Evolutionary conservation across 1,140 invertebrate genomes (phyloP).

Genomic region (Trichoplusia ni): DNA sequence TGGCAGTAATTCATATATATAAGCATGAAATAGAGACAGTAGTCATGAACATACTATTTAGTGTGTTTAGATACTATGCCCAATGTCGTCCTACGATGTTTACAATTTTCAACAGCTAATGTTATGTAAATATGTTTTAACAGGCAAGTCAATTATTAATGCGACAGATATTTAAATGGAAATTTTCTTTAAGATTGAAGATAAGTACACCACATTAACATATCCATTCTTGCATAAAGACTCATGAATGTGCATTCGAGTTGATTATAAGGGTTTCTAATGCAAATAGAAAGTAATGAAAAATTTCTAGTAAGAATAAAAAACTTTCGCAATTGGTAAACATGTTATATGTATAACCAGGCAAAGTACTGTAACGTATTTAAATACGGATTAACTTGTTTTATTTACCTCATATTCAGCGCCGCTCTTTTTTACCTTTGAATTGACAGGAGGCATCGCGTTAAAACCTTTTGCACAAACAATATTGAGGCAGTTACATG

Average conservation of each 20-base stretch:
- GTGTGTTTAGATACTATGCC: not conserved
- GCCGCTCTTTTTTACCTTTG: conserved; percentile 70
- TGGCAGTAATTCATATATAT: too few relatives aligned
- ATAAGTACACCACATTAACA: not conserved
- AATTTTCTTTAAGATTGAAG: not conserved
- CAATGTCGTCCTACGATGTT: conserved; percentile 35
- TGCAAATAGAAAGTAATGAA: conserved; percentile 16
- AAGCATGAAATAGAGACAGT: too few relatives aligned
- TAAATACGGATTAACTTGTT: conserved; percentile 11
- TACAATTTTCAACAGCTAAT: conserved; percentile 37
- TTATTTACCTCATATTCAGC: conserved; percentile 77
- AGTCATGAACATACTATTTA: not conserved
- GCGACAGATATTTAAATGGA: not conserved
- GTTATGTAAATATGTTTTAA: conserved; percentile 55
- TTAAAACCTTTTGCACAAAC: conserved; percentile 11
- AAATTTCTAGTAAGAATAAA: not conserved
- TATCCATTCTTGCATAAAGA: not conserved
- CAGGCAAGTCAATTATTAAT: not conserved
- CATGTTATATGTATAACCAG: not conserved
- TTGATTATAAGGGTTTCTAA: conserved; percentile 12
- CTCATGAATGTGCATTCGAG: not conserved
- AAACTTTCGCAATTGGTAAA: not conserved
- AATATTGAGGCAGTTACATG: conserved; percentile 6
- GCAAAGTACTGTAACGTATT: not conserved
- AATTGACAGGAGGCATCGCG: conserved; percentile 74